Evolutionary conservation across 2,888 invertebrate genomes (phyloP).

Genomic region (Malthinus seriepunctatus): DNA sequence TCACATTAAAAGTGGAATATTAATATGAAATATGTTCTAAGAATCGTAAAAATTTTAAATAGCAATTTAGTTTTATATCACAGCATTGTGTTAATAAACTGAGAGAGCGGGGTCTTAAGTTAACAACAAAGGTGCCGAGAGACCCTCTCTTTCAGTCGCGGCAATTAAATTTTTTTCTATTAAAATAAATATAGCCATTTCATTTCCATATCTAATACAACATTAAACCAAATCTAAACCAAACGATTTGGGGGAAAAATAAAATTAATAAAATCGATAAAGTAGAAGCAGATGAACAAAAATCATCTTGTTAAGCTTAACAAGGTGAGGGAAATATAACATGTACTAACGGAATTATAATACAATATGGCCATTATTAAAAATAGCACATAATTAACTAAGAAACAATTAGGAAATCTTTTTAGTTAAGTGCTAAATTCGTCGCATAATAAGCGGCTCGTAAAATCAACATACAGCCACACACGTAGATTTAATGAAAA

Average conservation of each 20-base stretch:
- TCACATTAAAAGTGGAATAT: slow-evolving; percentile 45
- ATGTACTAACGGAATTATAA: slow-evolving; percentile 2
- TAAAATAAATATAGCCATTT: slow-evolving; percentile 44
- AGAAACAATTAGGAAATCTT: slow-evolving; percentile 17
- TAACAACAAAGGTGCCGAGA: slow-evolving; percentile 42
- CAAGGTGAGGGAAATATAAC: not conserved
- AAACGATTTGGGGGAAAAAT: too few relatives aligned
- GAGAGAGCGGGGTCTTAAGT: slow-evolving; percentile 38
- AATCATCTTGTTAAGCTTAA: not conserved
- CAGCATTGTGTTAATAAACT: slow-evolving; percentile 46
- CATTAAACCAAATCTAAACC: slow-evolving; percentile 30
- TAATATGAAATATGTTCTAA: slow-evolving; percentile 47
- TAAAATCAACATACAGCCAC: slow-evolving; percentile 37
- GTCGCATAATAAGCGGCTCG: slow-evolving; percentile 24
- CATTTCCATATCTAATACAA: slow-evolving; percentile 43
- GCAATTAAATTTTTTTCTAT: slow-evolving; percentile 46
- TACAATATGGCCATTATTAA: not conserved
- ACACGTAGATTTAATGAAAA: slow-evolving; percentile 42
- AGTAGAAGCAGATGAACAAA: too few relatives aligned
- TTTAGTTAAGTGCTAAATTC: slow-evolving; percentile 34
- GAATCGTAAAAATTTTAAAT: slow-evolving; percentile 47
- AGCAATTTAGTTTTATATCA: slow-evolving; percentile 46
- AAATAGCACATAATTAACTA: slow-evolving; percentile 22
- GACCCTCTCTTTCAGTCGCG: slow-evolving; percentile 37
- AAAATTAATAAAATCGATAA: too few relatives aligned